Conservation (phyloP, 2,797 vertebrate species). For the Hirundo rustica region DNA sequence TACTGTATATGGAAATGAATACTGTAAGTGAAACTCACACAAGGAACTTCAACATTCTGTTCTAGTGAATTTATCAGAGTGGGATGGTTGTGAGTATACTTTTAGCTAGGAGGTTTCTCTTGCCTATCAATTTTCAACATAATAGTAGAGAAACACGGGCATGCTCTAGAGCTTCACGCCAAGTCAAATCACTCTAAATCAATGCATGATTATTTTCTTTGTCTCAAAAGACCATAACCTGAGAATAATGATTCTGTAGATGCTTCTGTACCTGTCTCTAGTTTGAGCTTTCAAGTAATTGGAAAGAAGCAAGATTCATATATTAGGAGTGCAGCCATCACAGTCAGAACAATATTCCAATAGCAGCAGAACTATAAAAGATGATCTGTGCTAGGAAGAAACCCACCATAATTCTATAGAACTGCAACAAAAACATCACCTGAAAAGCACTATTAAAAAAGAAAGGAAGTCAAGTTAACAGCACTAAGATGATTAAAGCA, state of each 20-base stretch:
- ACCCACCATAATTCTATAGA: background rate
- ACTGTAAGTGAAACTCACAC: background rate
- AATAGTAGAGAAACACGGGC: background rate
- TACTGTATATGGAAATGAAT: background rate
- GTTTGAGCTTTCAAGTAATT: background rate
- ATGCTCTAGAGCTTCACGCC: background rate
- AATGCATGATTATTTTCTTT: background rate
- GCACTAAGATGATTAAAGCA: background rate
- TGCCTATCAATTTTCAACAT: background rate
- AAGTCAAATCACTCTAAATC: background rate
- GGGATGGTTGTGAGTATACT: background rate
- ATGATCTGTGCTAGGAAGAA: background rate
- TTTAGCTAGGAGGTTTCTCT: slow-evolving; percentile 32
- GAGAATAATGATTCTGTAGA: background rate
- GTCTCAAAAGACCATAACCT: background rate
- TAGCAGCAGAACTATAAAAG: background rate
- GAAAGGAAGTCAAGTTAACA: background rate
- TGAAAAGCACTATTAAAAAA: background rate
- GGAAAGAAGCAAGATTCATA: background rate
- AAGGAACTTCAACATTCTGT: slow-evolving; percentile 30
- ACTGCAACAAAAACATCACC: background rate
- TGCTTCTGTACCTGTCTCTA: background rate
- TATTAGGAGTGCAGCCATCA: background rate
- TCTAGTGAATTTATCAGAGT: slow-evolving; percentile 15
- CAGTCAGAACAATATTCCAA: background rate